Evolutionary conservation across 2,113 vertebrate genomes (phyloP).

Genomic region (Delphinus delphis): DNA sequence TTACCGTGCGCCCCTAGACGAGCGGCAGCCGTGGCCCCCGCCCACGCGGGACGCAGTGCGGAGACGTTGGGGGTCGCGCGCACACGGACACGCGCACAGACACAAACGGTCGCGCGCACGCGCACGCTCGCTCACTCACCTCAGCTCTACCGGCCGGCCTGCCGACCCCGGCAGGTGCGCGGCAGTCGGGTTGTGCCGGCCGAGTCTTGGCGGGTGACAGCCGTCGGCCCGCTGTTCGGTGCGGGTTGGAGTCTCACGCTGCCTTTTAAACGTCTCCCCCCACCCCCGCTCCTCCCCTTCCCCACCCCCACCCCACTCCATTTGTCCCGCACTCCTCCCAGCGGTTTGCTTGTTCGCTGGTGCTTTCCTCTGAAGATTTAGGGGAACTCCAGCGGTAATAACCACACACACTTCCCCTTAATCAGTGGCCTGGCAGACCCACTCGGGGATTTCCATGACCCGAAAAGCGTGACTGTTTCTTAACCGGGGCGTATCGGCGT

Average conservation of each 20-base stretch:
- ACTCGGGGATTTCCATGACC: slow-evolving; percentile 67
- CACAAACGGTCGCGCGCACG: no score
- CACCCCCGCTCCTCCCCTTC: not conserved
- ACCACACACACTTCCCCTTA: slow-evolving; percentile 62
- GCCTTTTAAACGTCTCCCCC: not conserved
- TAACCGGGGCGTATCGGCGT: not conserved
- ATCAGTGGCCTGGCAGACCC: not conserved
- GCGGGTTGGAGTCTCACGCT: accelerated
- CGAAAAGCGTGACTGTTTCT: slow-evolving; percentile 17
- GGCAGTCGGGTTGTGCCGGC: not conserved
- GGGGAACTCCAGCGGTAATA: slow-evolving; percentile 73
- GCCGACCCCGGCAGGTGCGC: not conserved
- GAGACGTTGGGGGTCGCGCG: not conserved
- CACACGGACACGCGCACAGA: not conserved
- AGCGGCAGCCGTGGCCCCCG: accelerated
- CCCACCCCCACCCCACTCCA: not conserved
- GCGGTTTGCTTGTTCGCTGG: slow-evolving; percentile 1
- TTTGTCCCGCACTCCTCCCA: not conserved
- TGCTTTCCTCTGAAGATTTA: slow-evolving; percentile 64
- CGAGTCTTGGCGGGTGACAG: not conserved
- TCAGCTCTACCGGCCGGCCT: not conserved
- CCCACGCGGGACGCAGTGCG: not conserved
- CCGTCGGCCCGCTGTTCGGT: not conserved
- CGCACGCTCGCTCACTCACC: not conserved
- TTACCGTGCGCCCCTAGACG: not conserved